These are phyloP conservation scores for Lophotis ruficrista DNA, from an alignment of 2,113 vertebrate genomes.

Conservation along the genomic window DNA sequence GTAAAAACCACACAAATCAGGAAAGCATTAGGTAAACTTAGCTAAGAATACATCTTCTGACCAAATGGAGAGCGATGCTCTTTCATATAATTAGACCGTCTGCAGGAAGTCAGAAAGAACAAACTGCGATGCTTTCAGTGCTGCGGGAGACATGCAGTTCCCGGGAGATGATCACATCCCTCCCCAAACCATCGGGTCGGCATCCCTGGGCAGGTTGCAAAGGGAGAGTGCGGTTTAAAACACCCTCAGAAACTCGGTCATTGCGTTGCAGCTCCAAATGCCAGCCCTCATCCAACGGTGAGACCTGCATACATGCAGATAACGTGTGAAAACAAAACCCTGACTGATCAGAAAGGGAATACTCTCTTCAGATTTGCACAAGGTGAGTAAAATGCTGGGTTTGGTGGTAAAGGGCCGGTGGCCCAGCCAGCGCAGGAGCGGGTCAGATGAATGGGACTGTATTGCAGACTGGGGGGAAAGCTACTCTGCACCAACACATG, in stretches of 20 bases:
- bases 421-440: neutral
- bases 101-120: slow-evolving; percentile 77
- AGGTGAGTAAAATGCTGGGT: neutral
- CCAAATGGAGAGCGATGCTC: slow-evolving; percentile 59
- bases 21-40: slow-evolving; percentile 53
- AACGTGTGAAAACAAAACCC: neutral
- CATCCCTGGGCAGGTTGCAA: neutral
- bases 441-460: neutral
- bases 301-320: neutral
- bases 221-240: neutral
- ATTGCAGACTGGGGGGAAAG: neutral
- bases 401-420: neutral
- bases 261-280: neutral
- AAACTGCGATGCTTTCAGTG: slow-evolving; percentile 74
- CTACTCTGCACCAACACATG: neutral
- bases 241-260: neutral
- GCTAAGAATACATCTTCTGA: slow-evolving; percentile 80
- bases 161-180: slow-evolving; percentile 42
- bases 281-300: neutral
- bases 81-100: slow-evolving; percentile 79
- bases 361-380: neutral
- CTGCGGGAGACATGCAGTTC: slow-evolving; percentile 70
- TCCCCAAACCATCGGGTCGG: neutral
- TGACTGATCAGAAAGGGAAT: neutral
- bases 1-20: slow-evolving; percentile 32